Base-by-base conservation (phyloP, 2,888 invertebrate species). In the Melolontha melolontha region DNA sequence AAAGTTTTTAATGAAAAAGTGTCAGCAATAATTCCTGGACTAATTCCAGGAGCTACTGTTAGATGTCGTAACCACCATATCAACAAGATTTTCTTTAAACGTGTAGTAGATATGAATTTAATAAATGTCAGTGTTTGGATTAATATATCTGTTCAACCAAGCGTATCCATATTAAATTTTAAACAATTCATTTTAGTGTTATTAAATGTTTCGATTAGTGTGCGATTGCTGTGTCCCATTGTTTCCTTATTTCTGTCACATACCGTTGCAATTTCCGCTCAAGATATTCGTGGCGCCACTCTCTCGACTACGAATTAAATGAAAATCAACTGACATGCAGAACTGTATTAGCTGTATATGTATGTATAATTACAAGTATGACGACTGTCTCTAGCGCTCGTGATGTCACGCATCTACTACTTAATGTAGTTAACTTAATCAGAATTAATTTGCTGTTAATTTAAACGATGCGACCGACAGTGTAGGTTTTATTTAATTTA, bases 391-490 rank as follows among this genome's bases (percentile, higher is more conserved):
- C 69, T 41, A 12, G 73, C 59, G 76, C 76, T 77, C 75, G 76
- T 80, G 79, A 80, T 80, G 80, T 80, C 80, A 80, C 79, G 76
- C 78, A 80, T 79, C 78, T 77, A 79, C 77, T 80, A 79, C 77
- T 80, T 79, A 79, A 79, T 79, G 75, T 77, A 79, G 79, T 80
- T 81, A 81, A 80, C 79, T 80, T 80, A 81, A 81, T 81, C 81
- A 81, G 78, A 81, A 80, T 80, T 81, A 81, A 81, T 80, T 81
- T 77, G 80, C 78, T 79, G 79, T 79, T 81, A 81, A 81, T 81
- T 80, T 76, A 80, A 78, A 78, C 78, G 78, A 79, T 78, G 79
- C 75, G 76, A 76, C 79, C 78, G 78, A 75, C 79, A 59, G 59
- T 72, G 77, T 76, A 76, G 75, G 76, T 74, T 77, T 76, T 76